Evolutionary conservation across 2,113 vertebrate genomes (phyloP).

Genomic region (Syngnathoides biaculeatus): DNA sequence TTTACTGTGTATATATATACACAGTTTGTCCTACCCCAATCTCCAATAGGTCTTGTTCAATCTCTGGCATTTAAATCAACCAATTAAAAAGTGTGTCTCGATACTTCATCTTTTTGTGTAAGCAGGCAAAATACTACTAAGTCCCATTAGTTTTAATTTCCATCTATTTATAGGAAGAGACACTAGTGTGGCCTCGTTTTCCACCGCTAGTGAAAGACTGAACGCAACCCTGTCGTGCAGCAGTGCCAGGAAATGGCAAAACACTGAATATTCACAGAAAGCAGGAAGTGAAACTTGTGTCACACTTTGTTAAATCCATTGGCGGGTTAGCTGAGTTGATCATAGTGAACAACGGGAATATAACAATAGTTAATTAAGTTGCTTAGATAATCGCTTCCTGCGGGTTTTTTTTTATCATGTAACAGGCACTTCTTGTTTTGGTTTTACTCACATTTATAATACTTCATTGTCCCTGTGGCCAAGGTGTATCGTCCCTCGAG

Average conservation of each 20-base stretch:
- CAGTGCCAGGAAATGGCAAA: slow-evolving; percentile 67
- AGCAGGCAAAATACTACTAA: background rate
- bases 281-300: slow-evolving; percentile 68
- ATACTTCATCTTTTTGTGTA: background rate
- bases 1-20: too few relatives aligned
- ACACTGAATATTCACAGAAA: slow-evolving; percentile 48
- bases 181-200: background rate
- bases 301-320: slow-evolving; percentile 16
- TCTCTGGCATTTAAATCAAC: too few relatives aligned
- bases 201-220: background rate
- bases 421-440: background rate
- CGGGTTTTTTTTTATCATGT: background rate
- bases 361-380: background rate
- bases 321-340: slow-evolving; percentile 6
- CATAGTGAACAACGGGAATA: background rate
- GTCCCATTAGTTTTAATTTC: background rate
- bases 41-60: too few relatives aligned
- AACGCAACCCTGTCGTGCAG: slow-evolving; percentile 5
- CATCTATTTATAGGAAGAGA: background rate
- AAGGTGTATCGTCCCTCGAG: background rate
- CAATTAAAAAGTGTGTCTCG: too few relatives aligned
- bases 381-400: background rate
- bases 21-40: too few relatives aligned
- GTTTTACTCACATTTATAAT: background rate
- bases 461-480: too few relatives aligned